Conservation (phyloP, 1,140 invertebrate species). For the Uloborus diversus region DNA sequence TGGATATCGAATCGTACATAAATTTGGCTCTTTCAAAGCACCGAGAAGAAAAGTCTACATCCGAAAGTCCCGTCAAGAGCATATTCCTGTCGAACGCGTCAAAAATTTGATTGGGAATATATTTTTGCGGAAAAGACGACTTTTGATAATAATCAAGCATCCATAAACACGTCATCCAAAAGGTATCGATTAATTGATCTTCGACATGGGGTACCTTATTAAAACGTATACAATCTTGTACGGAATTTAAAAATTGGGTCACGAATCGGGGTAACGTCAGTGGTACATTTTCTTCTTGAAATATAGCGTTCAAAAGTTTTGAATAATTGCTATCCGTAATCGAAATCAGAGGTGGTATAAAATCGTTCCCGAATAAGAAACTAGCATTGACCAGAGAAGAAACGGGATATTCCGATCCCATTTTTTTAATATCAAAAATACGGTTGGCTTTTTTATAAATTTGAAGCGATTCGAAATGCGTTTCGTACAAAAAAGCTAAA, state of each 20-base stretch:
- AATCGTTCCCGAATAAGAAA: slow-evolving; percentile 19
- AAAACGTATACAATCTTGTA: not conserved
- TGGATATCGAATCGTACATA: not conserved
- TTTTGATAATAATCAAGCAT: not conserved
- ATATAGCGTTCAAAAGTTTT: no score
- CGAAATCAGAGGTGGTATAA: no score
- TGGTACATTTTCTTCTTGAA: no score
- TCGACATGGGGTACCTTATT: not conserved
- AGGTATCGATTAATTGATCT: not conserved
- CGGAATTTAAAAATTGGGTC: not conserved
- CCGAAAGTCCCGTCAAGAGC: not conserved
- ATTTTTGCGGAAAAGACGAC: not conserved
- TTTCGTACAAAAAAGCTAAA: not conserved
- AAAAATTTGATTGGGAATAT: slow-evolving; percentile 2
- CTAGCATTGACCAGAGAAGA: not conserved
- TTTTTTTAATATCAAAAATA: not conserved
- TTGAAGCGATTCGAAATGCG: slow-evolving; percentile 1
- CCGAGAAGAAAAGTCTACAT: not conserved
- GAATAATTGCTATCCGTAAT: not conserved
- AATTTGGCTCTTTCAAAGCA: not conserved
- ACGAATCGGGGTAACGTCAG: not conserved
- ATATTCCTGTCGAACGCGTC: slow-evolving; percentile 2
- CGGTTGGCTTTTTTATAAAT: not conserved
- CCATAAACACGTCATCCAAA: slow-evolving; percentile 8
- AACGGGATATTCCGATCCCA: not conserved